These are phyloP conservation scores for Cantharis rustica DNA, from an alignment of 2,888 invertebrate species.

Conservation along the genomic window DNA sequence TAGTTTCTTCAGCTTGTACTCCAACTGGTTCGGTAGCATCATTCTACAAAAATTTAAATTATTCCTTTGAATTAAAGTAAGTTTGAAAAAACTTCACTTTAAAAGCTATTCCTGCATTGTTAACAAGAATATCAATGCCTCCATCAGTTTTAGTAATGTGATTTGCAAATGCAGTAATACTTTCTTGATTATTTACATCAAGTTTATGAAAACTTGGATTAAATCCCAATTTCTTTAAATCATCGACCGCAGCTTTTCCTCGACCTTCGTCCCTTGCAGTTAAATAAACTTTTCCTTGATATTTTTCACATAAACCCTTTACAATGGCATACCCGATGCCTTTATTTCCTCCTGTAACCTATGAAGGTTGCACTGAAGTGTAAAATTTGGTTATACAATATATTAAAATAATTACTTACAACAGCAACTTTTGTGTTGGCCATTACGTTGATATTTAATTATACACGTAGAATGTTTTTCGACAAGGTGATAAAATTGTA, in stretches of 20 bases:
- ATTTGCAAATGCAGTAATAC: constrained; percentile 64
- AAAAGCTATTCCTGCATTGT: constrained; percentile 78
- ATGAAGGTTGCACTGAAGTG: not conserved
- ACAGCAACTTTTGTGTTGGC: not conserved
- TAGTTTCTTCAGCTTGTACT: constrained; percentile 72
- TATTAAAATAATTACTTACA: not conserved
- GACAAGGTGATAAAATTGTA: not conserved
- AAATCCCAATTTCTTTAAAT: constrained; percentile 61
- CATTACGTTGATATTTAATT: not conserved
- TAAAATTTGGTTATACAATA: not conserved
- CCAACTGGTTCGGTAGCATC: constrained; percentile 65
- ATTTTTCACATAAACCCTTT: constrained; percentile 68
- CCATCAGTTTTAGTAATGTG: constrained; percentile 65
- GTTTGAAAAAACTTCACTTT: constrained; percentile 52
- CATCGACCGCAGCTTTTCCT: constrained; percentile 64
- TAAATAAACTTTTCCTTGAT: constrained; percentile 70
- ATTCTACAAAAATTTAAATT: constrained; percentile 41
- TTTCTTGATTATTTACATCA: constrained; percentile 66
- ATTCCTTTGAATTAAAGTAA: not conserved
- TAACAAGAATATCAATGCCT: constrained; percentile 73
- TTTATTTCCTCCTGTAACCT: constrained; percentile 74
- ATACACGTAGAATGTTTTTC: not conserved
- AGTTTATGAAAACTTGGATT: constrained; percentile 69
- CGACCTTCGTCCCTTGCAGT: constrained; percentile 66
- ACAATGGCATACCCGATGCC: constrained; percentile 73